phyloP scores from a whole-genome alignment of 1,140 invertebrate species.

The Asobara japonica region DNA sequence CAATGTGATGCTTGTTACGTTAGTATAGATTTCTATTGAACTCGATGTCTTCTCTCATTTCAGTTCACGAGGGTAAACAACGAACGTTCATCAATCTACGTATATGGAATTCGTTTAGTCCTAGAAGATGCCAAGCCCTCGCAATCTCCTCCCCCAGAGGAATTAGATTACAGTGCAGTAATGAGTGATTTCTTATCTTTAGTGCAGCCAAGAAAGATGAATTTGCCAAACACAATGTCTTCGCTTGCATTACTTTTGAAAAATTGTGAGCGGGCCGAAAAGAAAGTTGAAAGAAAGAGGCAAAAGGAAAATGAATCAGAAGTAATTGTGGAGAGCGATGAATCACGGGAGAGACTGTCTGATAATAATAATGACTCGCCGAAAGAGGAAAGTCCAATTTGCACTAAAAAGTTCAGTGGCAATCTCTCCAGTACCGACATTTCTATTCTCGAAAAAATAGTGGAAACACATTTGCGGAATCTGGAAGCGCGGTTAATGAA shows the following conservation, averaged over 20 bases:
- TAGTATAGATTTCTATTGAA: no score
- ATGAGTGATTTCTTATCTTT: conserved; percentile 49
- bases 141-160: conserved; percentile 24
- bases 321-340: neutral
- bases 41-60: conserved; percentile 38
- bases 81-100: conserved; percentile 54
- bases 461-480: conserved; percentile 57
- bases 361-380: neutral
- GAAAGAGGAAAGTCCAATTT: neutral
- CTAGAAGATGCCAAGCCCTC: conserved; percentile 46
- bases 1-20: no score
- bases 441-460: conserved; percentile 46
- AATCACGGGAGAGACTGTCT: neutral
- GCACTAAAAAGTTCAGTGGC: neutral
- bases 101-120: conserved; percentile 61
- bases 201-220: conserved; percentile 31
- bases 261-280: neutral
- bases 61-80: conserved; percentile 62
- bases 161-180: conserved; percentile 48
- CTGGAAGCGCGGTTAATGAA: conserved; percentile 55
- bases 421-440: neutral
- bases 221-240: neutral
- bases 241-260: neutral
- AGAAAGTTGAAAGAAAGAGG: neutral
- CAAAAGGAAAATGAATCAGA: neutral